These are phyloP conservation scores for Neodiprion pinetum DNA, from an alignment of 1,140 invertebrate genomes.

Conservation along the genomic window DNA sequence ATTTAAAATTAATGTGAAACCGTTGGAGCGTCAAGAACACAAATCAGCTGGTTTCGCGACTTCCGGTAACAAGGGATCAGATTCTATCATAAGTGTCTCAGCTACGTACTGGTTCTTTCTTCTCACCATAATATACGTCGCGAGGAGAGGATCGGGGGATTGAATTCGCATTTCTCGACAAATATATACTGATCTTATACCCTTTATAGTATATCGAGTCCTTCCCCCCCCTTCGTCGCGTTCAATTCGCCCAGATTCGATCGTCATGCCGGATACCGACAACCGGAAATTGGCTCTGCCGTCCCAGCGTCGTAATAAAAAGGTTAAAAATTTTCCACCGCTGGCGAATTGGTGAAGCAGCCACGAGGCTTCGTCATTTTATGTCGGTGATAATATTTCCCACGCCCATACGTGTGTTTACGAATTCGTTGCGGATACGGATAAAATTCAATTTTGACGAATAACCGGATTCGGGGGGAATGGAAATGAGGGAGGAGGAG, in stretches of 20 bases:
- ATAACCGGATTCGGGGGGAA: background rate
- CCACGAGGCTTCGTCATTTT: background rate
- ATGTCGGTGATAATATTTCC: background rate
- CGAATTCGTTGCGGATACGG: background rate
- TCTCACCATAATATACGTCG: too few species aligned
- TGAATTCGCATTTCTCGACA: too few species aligned
- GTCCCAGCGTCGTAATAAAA: conserved; percentile 1
- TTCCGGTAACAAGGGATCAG: too few species aligned
- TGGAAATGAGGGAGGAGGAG: too few species aligned
- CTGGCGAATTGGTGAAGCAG: background rate
- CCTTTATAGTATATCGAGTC: too few species aligned
- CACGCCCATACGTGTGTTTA: background rate
- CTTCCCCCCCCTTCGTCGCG: background rate
- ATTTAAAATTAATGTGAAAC: too few species aligned
- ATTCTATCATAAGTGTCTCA: too few species aligned
- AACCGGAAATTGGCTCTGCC: conserved; percentile 6
- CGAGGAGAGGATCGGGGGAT: too few species aligned
- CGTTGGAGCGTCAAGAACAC: too few species aligned
- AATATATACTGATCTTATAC: too few species aligned
- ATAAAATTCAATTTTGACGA: background rate
- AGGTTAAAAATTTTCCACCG: background rate
- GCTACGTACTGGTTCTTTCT: too few species aligned
- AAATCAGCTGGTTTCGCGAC: too few species aligned
- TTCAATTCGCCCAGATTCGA: background rate
- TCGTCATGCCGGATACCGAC: conserved; percentile 4